Percentiles rank a stretch among this genome's conserved stretches.
phyloP scores from a whole-genome alignment of 2,797 vertebrate genomes.

The Halcyon leucocephala region DNA sequence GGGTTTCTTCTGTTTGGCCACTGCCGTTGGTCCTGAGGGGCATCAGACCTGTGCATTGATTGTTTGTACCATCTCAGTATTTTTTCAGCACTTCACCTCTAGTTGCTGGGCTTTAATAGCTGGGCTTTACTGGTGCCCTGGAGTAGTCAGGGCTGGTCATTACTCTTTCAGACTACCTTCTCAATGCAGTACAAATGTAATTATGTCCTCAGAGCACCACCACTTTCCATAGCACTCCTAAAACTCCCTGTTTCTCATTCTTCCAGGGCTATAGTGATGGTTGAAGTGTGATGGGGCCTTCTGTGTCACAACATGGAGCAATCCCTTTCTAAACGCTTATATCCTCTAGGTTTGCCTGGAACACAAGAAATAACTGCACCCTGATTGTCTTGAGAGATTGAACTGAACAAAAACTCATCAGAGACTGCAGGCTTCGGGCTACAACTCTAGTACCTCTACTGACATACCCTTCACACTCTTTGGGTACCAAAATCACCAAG shows the following conservation, averaged over 20 bases:
- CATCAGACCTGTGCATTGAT: background rate
- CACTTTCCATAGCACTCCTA: background rate
- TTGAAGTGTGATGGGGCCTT: background rate
- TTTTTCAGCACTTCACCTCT: background rate
- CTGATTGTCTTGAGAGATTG: background rate
- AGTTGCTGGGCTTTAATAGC: background rate
- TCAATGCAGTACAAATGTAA: background rate
- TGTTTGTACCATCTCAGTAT: fast-evolving
- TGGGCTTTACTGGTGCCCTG: background rate
- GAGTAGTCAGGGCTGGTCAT: background rate
- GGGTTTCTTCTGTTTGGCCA: background rate
- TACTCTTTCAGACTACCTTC: background rate
- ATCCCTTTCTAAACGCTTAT: background rate
- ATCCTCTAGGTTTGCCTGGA: background rate
- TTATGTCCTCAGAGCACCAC: background rate
- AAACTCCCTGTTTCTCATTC: background rate
- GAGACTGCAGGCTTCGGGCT: background rate
- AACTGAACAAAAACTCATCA: background rate
- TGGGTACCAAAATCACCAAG: fast-evolving
- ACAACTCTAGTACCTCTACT: fast-evolving
- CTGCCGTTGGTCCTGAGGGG: background rate
- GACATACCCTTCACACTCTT: background rate
- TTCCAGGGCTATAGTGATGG: background rate
- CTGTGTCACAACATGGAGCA: fast-evolving
- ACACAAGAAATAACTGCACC: background rate